Evolutionary conservation across 1,140 invertebrate species (phyloP), one percentile per base, ranked within the genome.

Genomic region (Macrobrachium rosenbergii): DNA sequence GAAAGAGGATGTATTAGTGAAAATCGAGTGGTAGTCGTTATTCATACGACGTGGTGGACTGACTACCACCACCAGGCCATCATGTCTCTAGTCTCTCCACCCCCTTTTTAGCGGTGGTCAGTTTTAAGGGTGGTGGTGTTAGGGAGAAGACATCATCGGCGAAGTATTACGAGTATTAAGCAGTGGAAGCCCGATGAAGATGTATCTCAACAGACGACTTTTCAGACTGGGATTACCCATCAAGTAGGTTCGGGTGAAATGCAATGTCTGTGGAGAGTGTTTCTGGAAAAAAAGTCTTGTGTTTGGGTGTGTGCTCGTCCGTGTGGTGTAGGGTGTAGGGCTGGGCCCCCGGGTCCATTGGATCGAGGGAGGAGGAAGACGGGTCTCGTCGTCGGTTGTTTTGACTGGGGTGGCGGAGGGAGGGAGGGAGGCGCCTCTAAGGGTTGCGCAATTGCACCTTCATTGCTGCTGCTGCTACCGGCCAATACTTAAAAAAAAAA

Each of bases 351-450:
- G 28, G 17, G 60, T 43, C 43, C 23, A 63, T 45, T 62, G 80
- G 58, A 79, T 43, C 28, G 80, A 52, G 62, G 62, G 80, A 67
- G 37, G 63, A 67, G 58, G 77, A 52, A 78, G 64, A 78, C 58
- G 77, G 79, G 84, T 86, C 80, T 86, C 77, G 84, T 76, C 72
- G 83, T 82, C 69, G 59, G 64, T 23, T 86, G 84, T 86, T 86
- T 69, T 81, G 84, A 81, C 77, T 86, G 84, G 77, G 83, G 52
- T 52, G 11, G 52, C 7, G 58, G 11, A 16, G 28, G 72, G 72
- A 23, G 77, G 77, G n/a, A 37, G 59, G 72, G 52, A 59, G 52
- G 81, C 76, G 59, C 76, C 75, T 77, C 37, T 59, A 37, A 21
- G 75, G 67, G 84, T 86, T 86, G 84, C 84, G 84, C 84, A 86